Percentiles rank a stretch among this genome's conserved stretches.
These are phyloP conservation scores for Orthosia incerta DNA, from an alignment of 2,888 invertebrate genomes.

Conservation along the genomic window DNA sequence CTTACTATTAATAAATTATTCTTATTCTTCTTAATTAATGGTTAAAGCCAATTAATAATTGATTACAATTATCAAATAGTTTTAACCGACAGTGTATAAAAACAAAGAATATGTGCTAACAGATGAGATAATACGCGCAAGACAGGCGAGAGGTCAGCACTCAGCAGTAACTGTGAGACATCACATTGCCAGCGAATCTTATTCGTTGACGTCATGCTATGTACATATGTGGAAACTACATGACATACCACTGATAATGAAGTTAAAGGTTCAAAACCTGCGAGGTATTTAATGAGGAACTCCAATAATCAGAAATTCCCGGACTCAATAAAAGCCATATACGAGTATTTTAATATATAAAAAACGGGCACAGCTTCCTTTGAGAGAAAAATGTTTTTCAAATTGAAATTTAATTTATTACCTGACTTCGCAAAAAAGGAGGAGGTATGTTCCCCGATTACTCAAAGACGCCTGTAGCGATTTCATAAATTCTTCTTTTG, in stretches of 20 bases:
- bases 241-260: background rate
- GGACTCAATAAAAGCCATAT: no score
- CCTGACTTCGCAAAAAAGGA: no score
- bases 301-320: background rate
- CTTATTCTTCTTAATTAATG: no score
- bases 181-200: constrained; percentile 28
- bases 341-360: no score
- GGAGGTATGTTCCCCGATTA: no score
- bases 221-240: constrained; percentile 28
- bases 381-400: no score
- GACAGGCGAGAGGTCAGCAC: constrained; percentile 29
- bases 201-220: constrained; percentile 41
- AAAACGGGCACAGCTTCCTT: no score
- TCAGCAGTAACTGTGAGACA: constrained; percentile 35
- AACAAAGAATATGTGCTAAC: constrained; percentile 26
- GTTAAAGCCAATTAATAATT: no score
- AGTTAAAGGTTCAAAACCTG: constrained; percentile 9
- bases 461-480: no score
- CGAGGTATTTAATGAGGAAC: background rate
- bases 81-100: background rate
- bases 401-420: no score
- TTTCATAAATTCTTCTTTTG: no score
- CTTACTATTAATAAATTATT: no score
- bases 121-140: constrained; percentile 26
- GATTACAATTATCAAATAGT: background rate